Base-by-base conservation (phyloP, 1,140 invertebrate genomes). In the Homarus americanus region DNA sequence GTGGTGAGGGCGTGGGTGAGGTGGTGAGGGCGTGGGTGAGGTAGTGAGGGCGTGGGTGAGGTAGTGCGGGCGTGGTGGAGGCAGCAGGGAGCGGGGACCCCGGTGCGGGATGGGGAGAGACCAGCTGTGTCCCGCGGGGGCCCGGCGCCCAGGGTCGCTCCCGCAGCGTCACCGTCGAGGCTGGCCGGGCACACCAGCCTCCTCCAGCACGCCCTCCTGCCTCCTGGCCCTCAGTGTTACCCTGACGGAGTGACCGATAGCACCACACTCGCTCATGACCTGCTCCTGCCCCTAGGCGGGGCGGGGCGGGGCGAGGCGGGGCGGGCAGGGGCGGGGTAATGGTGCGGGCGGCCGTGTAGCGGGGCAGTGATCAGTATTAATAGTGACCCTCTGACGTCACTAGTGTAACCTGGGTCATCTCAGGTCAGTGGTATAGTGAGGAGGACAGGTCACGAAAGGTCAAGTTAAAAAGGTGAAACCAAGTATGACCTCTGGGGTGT, bases 41-140 rank as follows among this genome's bases (percentile, higher is more conserved):
- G 58, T 0, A 20, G 58, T 24, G 24, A 24, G 9, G n/a, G 5
- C 5, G 63, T 24, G 73, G 4, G 36, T 38, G 36, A n/a, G 73
- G 2, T 24, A 7, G 66, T 69, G 66, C 4, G 4, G 20, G 66
- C 32, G 66, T 12, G 49, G 28, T n/a, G 10, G 66, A 73, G 82
- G 82, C 69, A 85, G 82, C 82, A 15, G 82, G 82, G 82, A 72
- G 82, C 66, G 66, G 40, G 40, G 63, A 12, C 3, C 38, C 66
- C 66, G 63, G 80, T 38, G 80, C 24, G 53, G 40, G 34, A 5
- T 17, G 34, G 82, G 36, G 73, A 4, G 82, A 24, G 3, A 69
- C 82, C 82, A 73, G 82, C 82, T 85, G 82, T 85, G 82, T 84
- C 41, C 82, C 63, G 82, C 82, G 82, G 82, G 79, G 58, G 80